Conservation (phyloP, 2,888 invertebrate species). For the Ophioninae sp. region DNA sequence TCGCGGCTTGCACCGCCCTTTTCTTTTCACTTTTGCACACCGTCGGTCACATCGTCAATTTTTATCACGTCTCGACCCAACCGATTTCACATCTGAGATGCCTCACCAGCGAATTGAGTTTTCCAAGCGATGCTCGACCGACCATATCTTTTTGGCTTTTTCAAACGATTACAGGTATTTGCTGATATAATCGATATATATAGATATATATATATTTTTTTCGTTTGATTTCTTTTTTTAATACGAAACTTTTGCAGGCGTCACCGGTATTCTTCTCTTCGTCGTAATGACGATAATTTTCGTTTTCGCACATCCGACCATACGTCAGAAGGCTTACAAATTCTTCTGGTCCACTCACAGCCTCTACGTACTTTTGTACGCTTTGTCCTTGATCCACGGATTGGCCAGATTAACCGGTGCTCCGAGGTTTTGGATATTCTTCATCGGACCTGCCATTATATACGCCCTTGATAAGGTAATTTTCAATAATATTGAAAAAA, state of each 20-base stretch:
- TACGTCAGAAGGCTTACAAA: conserved; percentile 95
- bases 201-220: background rate
- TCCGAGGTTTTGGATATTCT: conserved; percentile 96
- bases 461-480: conserved; percentile 93
- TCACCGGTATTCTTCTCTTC: conserved; percentile 93
- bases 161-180: conserved; percentile 93
- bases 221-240: no score
- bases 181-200: background rate
- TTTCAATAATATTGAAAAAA: background rate
- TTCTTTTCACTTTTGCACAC: conserved; percentile 96
- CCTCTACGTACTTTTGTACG: conserved; percentile 92
- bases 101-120: conserved; percentile 95
- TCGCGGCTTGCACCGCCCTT: conserved; percentile 95
- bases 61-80: conserved; percentile 98
- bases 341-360: conserved; percentile 98
- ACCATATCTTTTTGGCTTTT: conserved; percentile 98
- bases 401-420: conserved; percentile 95
- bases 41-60: conserved; percentile 97
- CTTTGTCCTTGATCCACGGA: conserved; percentile 93
- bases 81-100: conserved; percentile 95
- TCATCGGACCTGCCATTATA: conserved; percentile 93
- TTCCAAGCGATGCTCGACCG: conserved; percentile 96
- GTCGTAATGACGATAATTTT: conserved; percentile 97
- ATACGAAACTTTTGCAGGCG: conserved; percentile 82
- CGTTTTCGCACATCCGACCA: conserved; percentile 96